Conservation (phyloP, 2,888 invertebrate genomes). For the Tipula unca region DNA sequence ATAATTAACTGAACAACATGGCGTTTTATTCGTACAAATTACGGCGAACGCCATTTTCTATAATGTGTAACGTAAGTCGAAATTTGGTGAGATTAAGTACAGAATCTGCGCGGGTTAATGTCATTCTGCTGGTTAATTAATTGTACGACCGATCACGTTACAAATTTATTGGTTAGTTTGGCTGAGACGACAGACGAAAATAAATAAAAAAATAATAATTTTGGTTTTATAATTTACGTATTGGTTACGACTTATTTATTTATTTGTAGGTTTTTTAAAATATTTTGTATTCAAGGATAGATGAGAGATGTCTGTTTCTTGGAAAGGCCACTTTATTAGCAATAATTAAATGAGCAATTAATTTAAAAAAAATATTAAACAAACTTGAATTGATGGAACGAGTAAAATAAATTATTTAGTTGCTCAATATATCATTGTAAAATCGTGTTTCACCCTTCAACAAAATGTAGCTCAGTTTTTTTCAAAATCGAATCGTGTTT, state of each 20-base stretch:
- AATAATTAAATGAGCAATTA: too few species aligned
- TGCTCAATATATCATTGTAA: too few species aligned
- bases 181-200: background rate
- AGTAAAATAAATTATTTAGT: too few species aligned
- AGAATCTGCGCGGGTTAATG: background rate
- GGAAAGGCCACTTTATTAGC: background rate
- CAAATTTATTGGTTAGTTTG: background rate
- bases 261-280: background rate
- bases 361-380: too few species aligned
- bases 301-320: background rate
- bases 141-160: background rate
- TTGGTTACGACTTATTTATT: background rate
- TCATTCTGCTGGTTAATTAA: background rate
- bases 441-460: too few species aligned
- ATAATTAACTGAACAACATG: background rate
- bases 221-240: background rate
- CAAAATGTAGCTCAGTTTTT: too few species aligned
- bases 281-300: background rate
- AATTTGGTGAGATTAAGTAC: too few species aligned
- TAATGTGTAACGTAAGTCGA: background rate
- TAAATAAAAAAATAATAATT: background rate
- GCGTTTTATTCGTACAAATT: background rate
- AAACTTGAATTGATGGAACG: too few species aligned
- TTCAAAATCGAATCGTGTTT: too few species aligned
- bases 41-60: background rate